Evolutionary conservation across 2,797 vertebrate species (phyloP).

Genomic region (Ambastaia sidthimunki): DNA sequence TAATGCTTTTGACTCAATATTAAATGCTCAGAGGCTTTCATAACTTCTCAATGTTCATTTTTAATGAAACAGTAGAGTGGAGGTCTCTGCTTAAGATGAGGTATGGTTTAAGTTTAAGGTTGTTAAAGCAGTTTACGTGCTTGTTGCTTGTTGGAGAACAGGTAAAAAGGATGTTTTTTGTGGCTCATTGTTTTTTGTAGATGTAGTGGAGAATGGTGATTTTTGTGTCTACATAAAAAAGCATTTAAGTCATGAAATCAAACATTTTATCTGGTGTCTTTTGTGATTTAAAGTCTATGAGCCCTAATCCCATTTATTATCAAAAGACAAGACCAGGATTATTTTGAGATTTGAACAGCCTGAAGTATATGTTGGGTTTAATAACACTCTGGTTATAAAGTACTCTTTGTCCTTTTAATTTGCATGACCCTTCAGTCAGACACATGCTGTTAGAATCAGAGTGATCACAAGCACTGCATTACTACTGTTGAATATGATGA

Average conservation of each 20-base stretch:
- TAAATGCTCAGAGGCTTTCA: not conserved
- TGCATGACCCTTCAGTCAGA: conserved; percentile 58
- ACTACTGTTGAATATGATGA: not conserved
- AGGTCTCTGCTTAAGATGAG: not conserved
- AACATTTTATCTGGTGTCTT: not conserved
- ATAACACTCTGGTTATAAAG: conserved; percentile 62
- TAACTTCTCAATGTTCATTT: not conserved
- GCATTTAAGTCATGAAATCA: not conserved
- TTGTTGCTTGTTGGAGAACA: not conserved
- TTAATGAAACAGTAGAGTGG: not conserved
- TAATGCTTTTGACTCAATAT: not conserved
- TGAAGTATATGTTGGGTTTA: conserved; percentile 2
- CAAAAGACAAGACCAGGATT: not conserved
- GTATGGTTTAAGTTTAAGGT: not conserved
- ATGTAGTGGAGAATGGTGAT: not conserved
- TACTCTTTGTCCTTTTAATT: conserved; percentile 64
- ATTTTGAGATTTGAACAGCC: not conserved
- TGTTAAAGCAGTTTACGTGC: not conserved
- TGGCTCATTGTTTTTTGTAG: not conserved
- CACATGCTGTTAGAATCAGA: conserved; percentile 12
- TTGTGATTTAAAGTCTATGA: not conserved
- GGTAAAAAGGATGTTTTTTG: not conserved
- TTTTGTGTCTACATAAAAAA: not conserved
- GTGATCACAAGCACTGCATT: not conserved
- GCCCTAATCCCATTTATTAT: not conserved